Conservation (phyloP, 2,797 vertebrate species). For the Phoebastria nigripes region DNA sequence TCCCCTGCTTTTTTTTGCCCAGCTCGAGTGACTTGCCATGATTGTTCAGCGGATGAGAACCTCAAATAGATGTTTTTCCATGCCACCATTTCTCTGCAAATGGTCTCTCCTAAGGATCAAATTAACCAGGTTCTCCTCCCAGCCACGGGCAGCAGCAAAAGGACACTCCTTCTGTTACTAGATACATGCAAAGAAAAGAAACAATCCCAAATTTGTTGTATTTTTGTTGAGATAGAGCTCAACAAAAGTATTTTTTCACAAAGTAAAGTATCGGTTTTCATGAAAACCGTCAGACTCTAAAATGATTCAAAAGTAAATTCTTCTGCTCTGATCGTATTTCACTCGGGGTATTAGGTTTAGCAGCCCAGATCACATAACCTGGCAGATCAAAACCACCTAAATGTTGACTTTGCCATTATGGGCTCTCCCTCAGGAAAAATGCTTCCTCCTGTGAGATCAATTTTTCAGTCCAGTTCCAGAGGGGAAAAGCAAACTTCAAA, state of each 20-base stretch:
- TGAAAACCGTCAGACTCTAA: background rate
- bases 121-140: background rate
- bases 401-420: background rate
- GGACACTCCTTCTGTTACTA: background rate
- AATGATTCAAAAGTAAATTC: background rate
- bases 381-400: background rate
- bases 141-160: background rate
- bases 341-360: background rate
- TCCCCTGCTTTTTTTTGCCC: background rate
- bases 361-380: background rate
- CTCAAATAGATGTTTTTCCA: background rate
- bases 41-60: background rate
- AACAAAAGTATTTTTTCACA: background rate
- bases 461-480: background rate
- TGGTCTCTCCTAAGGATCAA: background rate
- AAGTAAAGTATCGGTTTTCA: background rate
- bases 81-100: background rate
- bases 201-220: fast-evolving
- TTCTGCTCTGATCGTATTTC: background rate
- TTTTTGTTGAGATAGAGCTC: background rate
- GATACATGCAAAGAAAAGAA: background rate
- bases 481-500: background rate
- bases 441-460: background rate
- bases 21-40: background rate
- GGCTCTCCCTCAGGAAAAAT: background rate